These are phyloP conservation scores for Fopius arisanus DNA, from an alignment of 1,140 invertebrate species.

Conservation along the genomic window DNA sequence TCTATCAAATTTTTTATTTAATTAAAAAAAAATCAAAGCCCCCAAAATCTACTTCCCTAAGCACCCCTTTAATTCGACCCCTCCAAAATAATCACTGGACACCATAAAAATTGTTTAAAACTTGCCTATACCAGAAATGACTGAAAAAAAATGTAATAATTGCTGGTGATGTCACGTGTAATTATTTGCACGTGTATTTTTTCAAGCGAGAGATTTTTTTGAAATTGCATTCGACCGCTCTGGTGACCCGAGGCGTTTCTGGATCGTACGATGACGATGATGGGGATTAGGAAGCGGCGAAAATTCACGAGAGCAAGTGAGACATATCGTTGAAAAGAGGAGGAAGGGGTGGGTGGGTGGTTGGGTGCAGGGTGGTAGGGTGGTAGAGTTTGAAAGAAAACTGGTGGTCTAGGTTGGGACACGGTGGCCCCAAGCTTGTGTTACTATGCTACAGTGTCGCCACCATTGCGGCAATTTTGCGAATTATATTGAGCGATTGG, in stretches of 20 bases:
- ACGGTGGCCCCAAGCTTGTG: slow-evolving; percentile 42
- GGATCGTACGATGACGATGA: slow-evolving; percentile 59
- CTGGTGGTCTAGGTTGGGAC: slow-evolving; percentile 44
- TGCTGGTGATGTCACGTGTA: no score
- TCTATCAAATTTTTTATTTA: no score
- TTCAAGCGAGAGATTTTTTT: slow-evolving; percentile 28
- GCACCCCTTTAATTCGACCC: no score
- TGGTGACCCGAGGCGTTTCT: slow-evolving; percentile 50
- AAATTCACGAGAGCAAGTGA: slow-evolving; percentile 7
- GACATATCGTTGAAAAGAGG: not conserved
- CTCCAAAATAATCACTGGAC: no score
- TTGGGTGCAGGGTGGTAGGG: slow-evolving; percentile 8
- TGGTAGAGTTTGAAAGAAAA: slow-evolving; percentile 41
- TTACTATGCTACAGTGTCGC: slow-evolving; percentile 62
- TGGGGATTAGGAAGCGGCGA: slow-evolving; percentile 36
- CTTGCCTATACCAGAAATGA: no score
- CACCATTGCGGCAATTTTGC: slow-evolving; percentile 32
- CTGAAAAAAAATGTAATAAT: no score
- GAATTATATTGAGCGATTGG: slow-evolving; percentile 36
- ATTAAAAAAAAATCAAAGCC: no score
- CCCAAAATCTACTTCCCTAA: no score
- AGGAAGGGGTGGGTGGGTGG: not conserved
- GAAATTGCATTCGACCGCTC: slow-evolving; percentile 36
- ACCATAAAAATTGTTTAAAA: no score
- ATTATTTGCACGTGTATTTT: not conserved